A percentile compares a stretch with the other conserved stretches of the same genome.
Conservation (phyloP, 2,113 vertebrate species). For the Entelurus aequoreus region DNA sequence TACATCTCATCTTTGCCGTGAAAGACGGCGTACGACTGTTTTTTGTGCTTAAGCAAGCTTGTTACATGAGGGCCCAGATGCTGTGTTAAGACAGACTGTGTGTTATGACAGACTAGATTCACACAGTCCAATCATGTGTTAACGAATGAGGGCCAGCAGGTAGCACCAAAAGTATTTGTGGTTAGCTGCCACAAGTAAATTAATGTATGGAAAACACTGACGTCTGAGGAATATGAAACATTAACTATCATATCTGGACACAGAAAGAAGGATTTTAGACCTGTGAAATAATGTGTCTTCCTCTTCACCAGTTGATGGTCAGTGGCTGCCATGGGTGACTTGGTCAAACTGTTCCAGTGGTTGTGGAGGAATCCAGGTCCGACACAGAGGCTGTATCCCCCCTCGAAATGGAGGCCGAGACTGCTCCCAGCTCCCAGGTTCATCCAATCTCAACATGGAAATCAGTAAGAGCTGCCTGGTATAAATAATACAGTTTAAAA, state of each 20-base stretch:
- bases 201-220: too few relatives aligned
- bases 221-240: not conserved
- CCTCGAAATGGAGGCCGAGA: slow-evolving; percentile 75
- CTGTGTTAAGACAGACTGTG: too few relatives aligned
- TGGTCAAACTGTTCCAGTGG: slow-evolving; percentile 80
- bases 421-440: slow-evolving; percentile 67
- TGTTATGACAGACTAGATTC: too few relatives aligned
- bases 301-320: slow-evolving; percentile 71
- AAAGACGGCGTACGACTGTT: too few relatives aligned
- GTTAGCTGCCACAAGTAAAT: too few relatives aligned
- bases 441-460: slow-evolving; percentile 48
- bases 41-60: too few relatives aligned
- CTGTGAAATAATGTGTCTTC: not conserved
- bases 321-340: slow-evolving; percentile 76
- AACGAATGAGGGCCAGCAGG: too few relatives aligned
- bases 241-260: too few relatives aligned
- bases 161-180: too few relatives aligned
- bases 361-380: slow-evolving; percentile 73
- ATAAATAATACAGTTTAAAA: not conserved
- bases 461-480: slow-evolving; percentile 68
- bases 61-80: too few relatives aligned
- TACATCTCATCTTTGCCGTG: too few relatives aligned
- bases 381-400: slow-evolving; percentile 70
- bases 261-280: not conserved
- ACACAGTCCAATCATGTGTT: too few relatives aligned